phyloP scores from a whole-genome alignment of 1,140 invertebrate genomes.

The Heliothis virescens region DNA sequence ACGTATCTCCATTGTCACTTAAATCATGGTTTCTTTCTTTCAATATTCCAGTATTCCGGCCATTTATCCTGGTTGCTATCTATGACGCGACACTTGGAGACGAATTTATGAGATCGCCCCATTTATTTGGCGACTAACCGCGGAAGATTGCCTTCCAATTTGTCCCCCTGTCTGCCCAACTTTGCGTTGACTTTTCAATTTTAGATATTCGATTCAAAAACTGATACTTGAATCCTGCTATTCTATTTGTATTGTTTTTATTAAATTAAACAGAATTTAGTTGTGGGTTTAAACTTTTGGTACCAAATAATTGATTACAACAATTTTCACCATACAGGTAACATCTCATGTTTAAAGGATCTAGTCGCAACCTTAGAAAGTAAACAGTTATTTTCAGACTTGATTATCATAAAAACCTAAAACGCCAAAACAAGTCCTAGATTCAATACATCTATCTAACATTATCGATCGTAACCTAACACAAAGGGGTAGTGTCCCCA shows the following conservation, averaged over 20 bases:
- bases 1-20: conserved; percentile 25
- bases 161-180: neutral
- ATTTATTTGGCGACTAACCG: conserved; percentile 31
- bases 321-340: neutral
- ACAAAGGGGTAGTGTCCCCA: neutral
- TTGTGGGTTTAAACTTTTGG: neutral
- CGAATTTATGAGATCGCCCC: conserved; percentile 35
- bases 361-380: too few species aligned
- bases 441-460: too few species aligned
- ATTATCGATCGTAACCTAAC: too few species aligned
- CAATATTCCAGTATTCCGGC: conserved; percentile 27
- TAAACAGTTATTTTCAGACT: too few species aligned
- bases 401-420: too few species aligned
- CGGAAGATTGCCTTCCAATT: conserved; percentile 10
- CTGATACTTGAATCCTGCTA: too few species aligned
- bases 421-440: too few species aligned
- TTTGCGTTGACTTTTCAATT: conserved; percentile 38
- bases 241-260: neutral
- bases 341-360: too few species aligned
- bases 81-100: neutral
- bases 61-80: conserved; percentile 12
- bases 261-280: too few species aligned
- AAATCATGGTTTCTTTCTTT: conserved; percentile 27
- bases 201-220: conserved; percentile 1
- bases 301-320: neutral